A percentile compares a stretch with the other conserved stretches of the same genome.
Evolutionary conservation across 1,140 invertebrate species (phyloP).

Genomic region (Pseudoatta argentina): DNA sequence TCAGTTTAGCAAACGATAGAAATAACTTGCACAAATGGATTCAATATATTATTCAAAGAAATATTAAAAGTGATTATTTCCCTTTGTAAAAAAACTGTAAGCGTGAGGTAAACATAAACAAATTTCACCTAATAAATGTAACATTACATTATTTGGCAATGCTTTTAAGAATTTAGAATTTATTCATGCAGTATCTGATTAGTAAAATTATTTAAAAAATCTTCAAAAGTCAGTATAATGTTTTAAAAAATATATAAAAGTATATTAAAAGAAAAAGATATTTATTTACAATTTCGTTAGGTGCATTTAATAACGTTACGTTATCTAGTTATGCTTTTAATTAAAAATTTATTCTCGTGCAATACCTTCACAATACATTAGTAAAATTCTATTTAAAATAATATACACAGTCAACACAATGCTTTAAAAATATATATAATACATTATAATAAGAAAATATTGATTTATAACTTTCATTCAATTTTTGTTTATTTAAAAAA

Average conservation of each 20-base stretch:
- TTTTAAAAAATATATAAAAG: no score
- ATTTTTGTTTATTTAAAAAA: not conserved
- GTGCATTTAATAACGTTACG: not conserved
- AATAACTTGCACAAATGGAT: not conserved
- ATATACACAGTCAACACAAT: not conserved
- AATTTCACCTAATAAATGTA: not conserved
- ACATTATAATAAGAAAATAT: conserved; percentile 2
- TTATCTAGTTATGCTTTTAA: not conserved
- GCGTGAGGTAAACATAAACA: not conserved
- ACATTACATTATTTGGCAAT: not conserved
- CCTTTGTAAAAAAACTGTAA: not conserved
- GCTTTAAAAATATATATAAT: not conserved
- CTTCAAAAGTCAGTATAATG: no score
- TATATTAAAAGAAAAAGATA: no score
- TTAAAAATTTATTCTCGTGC: not conserved
- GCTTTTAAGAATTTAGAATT: not conserved
- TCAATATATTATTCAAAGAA: not conserved
- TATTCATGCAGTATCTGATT: no score
- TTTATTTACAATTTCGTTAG: no score
- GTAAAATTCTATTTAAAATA: not conserved
- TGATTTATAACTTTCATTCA: not conserved
- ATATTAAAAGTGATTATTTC: not conserved
- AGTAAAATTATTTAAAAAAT: no score
- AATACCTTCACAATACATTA: not conserved
- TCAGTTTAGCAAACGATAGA: not conserved